Percentiles rank a stretch among this genome's conserved stretches.
Evolutionary conservation across 2,888 invertebrate species (phyloP).

Genomic region (Lucinisca nassula): DNA sequence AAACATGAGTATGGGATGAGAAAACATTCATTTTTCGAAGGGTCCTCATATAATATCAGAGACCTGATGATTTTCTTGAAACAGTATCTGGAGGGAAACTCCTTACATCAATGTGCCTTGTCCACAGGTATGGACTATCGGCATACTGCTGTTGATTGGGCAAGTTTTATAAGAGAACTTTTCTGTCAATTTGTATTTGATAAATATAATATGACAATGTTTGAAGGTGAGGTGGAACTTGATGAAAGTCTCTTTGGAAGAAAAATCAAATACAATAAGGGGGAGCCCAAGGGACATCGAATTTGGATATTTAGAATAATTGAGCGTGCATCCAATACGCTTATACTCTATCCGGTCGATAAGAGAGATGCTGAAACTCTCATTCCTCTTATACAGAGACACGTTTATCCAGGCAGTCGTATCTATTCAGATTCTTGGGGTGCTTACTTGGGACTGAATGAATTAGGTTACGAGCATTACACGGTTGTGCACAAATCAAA

Average conservation of each 20-base stretch:
- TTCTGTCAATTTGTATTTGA: constrained; percentile 3
- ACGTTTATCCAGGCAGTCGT: not conserved
- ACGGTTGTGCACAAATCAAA: not conserved
- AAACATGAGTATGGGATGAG: constrained; percentile 24
- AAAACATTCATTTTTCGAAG: constrained; percentile 33
- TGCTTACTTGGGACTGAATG: not conserved
- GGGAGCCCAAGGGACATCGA: not conserved
- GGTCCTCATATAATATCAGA: not conserved
- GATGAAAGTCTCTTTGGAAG: constrained; percentile 25
- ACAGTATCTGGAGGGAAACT: not conserved
- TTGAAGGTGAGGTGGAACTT: constrained; percentile 10
- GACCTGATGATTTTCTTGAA: constrained; percentile 10
- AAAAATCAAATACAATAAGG: constrained; percentile 15
- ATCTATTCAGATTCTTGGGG: not conserved
- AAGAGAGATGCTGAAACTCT: not conserved
- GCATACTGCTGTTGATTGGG: constrained; percentile 7
- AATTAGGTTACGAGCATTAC: not conserved
- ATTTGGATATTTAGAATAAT: constrained; percentile 9
- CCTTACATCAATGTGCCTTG: not conserved
- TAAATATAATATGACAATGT: constrained; percentile 14
- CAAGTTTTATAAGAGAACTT: not conserved
- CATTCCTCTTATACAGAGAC: not conserved
- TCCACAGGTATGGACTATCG: constrained; percentile 1
- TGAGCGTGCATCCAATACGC: not conserved
- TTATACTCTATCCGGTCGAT: no score